phyloP scores from a whole-genome alignment of 2,797 vertebrate species.

The Nannoperca australis region DNA sequence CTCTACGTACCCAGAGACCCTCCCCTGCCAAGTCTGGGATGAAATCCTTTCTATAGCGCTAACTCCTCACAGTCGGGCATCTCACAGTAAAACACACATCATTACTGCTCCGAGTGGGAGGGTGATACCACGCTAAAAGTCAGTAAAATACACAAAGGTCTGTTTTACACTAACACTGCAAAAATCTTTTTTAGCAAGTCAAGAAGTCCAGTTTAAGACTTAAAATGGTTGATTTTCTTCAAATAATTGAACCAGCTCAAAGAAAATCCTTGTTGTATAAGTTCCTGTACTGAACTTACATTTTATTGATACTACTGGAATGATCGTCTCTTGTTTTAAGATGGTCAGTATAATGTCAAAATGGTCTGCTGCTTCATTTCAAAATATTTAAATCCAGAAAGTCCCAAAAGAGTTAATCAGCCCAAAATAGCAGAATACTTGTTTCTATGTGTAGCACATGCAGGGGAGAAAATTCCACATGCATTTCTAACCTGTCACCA shows the following conservation, averaged over 20 bases:
- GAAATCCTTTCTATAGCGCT: conserved; percentile 74
- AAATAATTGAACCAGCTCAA: background rate
- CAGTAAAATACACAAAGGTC: conserved; percentile 61
- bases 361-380: conserved; percentile 2
- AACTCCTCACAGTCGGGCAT: conserved; percentile 77
- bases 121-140: conserved; percentile 67
- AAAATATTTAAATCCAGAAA: background rate
- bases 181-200: conserved; percentile 29
- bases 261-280: background rate
- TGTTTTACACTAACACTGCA: conserved; percentile 54
- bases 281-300: background rate
- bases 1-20: conserved; percentile 78
- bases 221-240: background rate
- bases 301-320: background rate
- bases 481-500: background rate
- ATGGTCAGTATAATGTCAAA: background rate
- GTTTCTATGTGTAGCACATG: background rate
- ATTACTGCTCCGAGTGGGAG: conserved; percentile 68
- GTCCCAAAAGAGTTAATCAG: background rate
- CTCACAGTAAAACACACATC: conserved; percentile 70
- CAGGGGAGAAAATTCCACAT: background rate
- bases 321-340: background rate
- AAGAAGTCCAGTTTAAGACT: background rate
- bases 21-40: conserved; percentile 82
- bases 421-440: background rate